phyloP scores from a whole-genome alignment of 2,113 vertebrate genomes.

The Takifugu flavidus region DNA sequence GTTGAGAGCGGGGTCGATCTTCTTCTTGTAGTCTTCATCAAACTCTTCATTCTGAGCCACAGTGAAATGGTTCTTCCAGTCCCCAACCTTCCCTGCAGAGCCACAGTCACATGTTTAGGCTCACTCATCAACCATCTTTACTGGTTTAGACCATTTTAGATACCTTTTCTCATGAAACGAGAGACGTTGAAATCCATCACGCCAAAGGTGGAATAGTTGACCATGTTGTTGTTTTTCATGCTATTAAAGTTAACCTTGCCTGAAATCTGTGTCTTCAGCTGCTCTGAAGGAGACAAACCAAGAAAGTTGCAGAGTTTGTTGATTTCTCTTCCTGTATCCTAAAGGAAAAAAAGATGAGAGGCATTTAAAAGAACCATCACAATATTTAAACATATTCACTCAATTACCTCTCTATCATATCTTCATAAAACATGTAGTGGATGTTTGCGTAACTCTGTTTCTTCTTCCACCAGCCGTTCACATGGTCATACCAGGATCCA shows the following conservation, averaged over 20 bases:
- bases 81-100: constrained; percentile 66
- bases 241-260: constrained; percentile 73
- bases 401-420: constrained; percentile 72
- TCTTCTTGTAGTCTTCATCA: constrained; percentile 66
- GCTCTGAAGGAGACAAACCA: constrained; percentile 63
- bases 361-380: too few relatives aligned
- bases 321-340: constrained; percentile 74
- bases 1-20: constrained; percentile 59
- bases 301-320: constrained; percentile 76
- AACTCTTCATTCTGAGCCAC: constrained; percentile 66
- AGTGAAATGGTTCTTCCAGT: constrained; percentile 68
- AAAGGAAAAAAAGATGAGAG: neutral
- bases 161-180: constrained; percentile 79
- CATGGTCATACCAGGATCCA: constrained; percentile 80
- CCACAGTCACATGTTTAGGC: neutral
- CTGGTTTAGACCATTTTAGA: neutral
- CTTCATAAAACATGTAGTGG: constrained; percentile 79
- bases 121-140: neutral
- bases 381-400: too few relatives aligned
- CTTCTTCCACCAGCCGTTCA: constrained; percentile 80
- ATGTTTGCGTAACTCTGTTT: constrained; percentile 57
- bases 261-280: constrained; percentile 54
- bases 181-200: constrained; percentile 67
- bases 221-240: constrained; percentile 76
- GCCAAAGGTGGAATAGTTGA: constrained; percentile 65